A percentile compares a stretch with the other conserved stretches of the same genome.
Evolutionary conservation across 2,797 vertebrate species (phyloP).

Genomic region (Synanceia verrucosa): DNA sequence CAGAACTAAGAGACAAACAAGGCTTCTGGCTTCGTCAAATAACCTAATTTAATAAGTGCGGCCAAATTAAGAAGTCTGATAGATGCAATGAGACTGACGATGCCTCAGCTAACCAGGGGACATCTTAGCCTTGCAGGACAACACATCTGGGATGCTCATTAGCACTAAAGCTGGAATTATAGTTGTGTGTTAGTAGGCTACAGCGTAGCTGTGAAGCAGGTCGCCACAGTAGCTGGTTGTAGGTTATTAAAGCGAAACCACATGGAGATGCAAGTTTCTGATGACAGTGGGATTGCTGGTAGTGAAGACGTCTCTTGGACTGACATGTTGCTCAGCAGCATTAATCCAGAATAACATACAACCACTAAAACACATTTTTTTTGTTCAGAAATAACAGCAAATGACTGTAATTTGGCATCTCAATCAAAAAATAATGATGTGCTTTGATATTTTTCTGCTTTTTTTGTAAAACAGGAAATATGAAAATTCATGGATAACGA

Average conservation of each 20-base stretch:
- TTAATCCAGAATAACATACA: too few relatives aligned
- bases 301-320: too few relatives aligned
- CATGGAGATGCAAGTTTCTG: neutral
- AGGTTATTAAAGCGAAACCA: neutral
- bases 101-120: constrained; percentile 7
- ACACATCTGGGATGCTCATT: constrained; percentile 1
- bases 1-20: constrained; percentile 45
- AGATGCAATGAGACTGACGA: neutral
- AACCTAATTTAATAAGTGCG: constrained; percentile 36
- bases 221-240: too few relatives aligned
- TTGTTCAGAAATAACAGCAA: too few relatives aligned
- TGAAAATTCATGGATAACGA: too few relatives aligned
- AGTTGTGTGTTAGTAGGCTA: neutral
- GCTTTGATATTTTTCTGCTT: too few relatives aligned
- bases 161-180: neutral
- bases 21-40: constrained; percentile 31
- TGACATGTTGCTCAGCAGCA: neutral
- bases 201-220: too few relatives aligned
- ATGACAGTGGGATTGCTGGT: neutral
- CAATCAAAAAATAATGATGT: too few relatives aligned
- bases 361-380: too few relatives aligned
- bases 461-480: too few relatives aligned
- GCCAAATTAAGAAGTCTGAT: constrained; percentile 32
- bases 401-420: too few relatives aligned
- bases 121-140: constrained; percentile 3